Evolutionary conservation across 2,113 vertebrate species (phyloP).

Genomic region (Himantopus leucocephalus): DNA sequence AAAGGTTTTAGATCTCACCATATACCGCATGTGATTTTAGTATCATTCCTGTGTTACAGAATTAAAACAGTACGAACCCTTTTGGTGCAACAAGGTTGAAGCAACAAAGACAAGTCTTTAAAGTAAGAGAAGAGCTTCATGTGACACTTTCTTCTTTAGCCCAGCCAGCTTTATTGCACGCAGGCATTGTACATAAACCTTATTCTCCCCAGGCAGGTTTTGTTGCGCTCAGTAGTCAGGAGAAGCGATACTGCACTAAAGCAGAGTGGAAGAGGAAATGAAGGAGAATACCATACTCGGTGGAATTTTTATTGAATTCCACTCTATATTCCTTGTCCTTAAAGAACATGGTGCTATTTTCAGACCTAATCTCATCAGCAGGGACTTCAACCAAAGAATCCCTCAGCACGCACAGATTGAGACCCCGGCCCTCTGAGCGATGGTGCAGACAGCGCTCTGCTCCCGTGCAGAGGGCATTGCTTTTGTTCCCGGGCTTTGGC

Average conservation of each 20-base stretch:
- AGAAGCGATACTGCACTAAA: not conserved
- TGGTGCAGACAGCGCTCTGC: not conserved
- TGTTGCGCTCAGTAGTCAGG: not conserved
- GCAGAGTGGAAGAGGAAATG: slow-evolving; percentile 15
- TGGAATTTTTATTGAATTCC: slow-evolving; percentile 42
- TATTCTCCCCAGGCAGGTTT: not conserved
- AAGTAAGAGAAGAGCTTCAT: not conserved
- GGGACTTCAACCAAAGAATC: not conserved
- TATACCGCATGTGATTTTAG: accelerated
- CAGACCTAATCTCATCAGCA: not conserved
- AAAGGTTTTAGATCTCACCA: not conserved
- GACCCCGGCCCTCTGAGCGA: not conserved
- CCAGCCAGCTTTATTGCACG: not conserved
- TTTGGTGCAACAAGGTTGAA: not conserved
- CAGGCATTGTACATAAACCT: not conserved
- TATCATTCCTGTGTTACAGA: not conserved
- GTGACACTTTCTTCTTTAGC: not conserved
- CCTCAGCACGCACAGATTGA: not conserved
- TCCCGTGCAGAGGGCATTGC: not conserved
- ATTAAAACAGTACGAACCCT: not conserved
- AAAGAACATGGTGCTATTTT: not conserved
- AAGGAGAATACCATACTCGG: not conserved
- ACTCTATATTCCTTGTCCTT: not conserved
- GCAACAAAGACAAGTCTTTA: not conserved
- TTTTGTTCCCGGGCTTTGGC: not conserved